Conservation (phyloP, 1,140 invertebrate genomes). For the Pentalonia nigronervosa region DNA sequence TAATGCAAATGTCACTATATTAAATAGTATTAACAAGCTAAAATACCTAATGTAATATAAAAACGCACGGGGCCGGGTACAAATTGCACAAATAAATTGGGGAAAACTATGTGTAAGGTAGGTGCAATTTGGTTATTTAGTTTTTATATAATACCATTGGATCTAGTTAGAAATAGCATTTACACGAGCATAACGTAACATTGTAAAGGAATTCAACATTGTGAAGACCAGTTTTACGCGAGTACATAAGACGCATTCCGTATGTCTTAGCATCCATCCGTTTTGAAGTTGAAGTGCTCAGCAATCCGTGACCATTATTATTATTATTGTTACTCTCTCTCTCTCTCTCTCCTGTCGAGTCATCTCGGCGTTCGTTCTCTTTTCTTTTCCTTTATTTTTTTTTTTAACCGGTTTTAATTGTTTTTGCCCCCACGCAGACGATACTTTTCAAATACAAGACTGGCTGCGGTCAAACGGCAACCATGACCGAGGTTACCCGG, state of each 20-base stretch:
- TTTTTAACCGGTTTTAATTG: constrained; percentile 49
- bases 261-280: constrained; percentile 47
- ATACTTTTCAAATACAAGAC: constrained; percentile 56
- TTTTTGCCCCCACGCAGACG: constrained; percentile 47
- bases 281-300: constrained; percentile 41
- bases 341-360: constrained; percentile 21
- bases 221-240: constrained; percentile 39
- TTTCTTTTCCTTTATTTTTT: constrained; percentile 15
- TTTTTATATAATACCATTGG: neutral
- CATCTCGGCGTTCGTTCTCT: neutral
- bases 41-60: neutral
- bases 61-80: neutral
- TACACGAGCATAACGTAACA: constrained; percentile 25
- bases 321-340: constrained; percentile 24
- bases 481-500: neutral
- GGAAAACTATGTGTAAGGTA: neutral
- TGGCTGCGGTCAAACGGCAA: constrained; percentile 51
- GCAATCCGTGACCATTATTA: constrained; percentile 46
- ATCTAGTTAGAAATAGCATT: constrained; percentile 22
- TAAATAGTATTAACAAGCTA: neutral
- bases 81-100: neutral
- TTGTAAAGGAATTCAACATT: constrained; percentile 3
- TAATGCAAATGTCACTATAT: neutral
- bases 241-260: constrained; percentile 21
- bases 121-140: neutral